Percentiles rank a stretch among this genome's conserved stretches.
phyloP scores from a whole-genome alignment of 1,140 invertebrate species.

The Zaprionus kolodkinae region DNA sequence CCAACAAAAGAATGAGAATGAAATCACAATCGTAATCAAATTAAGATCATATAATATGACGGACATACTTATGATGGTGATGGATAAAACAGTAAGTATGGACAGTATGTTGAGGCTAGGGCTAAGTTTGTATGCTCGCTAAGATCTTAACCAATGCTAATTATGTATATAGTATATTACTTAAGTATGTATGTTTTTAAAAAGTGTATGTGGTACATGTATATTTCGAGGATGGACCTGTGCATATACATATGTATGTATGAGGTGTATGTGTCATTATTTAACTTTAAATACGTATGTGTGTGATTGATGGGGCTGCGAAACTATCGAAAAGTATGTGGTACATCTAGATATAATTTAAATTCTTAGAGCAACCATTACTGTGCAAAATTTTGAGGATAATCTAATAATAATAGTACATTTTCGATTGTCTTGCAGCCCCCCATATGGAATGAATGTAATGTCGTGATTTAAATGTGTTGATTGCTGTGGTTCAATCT shows the following conservation, averaged over 20 bases:
- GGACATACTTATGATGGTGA: conserved; percentile 3
- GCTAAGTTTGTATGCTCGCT: conserved; percentile 35
- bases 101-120: conserved; percentile 28
- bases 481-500: conserved; percentile 14
- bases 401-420: not conserved
- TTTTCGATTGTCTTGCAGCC: not conserved
- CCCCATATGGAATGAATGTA: not conserved
- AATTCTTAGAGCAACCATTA: not conserved
- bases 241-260: conserved; percentile 28
- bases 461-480: not conserved
- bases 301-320: conserved; percentile 12
- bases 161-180: conserved; percentile 48
- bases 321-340: not conserved
- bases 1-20: conserved; percentile 10
- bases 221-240: conserved; percentile 24
- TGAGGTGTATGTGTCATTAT: not conserved
- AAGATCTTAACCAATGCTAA: conserved; percentile 47
- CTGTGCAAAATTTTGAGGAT: too few relatives aligned
- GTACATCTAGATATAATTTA: not conserved
- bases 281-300: conserved; percentile 10
- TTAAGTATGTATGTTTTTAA: conserved; percentile 48
- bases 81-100: conserved; percentile 29
- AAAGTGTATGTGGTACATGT: conserved; percentile 19
- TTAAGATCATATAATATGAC: not conserved
- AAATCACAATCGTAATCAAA: conserved; percentile 5